Percentiles rank a stretch among this genome's conserved stretches.
phyloP scores from a whole-genome alignment of 2,888 invertebrate species.

The Yponomeuta plumbellus region DNA sequence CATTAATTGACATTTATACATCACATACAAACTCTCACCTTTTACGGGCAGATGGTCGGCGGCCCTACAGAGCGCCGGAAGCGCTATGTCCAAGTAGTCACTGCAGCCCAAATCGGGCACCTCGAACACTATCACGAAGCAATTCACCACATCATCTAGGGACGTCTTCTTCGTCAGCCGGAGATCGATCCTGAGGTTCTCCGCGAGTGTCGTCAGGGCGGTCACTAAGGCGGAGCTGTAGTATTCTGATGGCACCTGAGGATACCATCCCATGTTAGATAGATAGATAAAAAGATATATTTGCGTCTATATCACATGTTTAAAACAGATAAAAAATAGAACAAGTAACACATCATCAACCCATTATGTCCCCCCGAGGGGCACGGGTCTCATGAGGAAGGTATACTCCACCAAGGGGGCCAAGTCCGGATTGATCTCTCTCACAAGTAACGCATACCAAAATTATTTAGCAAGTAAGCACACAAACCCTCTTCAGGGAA shows the following conservation, averaged over 20 bases:
- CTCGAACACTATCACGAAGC: slow-evolving; percentile 85
- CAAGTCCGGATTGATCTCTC: too few species aligned
- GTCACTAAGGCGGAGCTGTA: slow-evolving; percentile 82
- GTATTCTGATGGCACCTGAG: slow-evolving; percentile 64
- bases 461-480: too few species aligned
- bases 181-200: slow-evolving; percentile 83
- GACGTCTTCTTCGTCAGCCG: slow-evolving; percentile 70
- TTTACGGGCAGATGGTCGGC: slow-evolving; percentile 83
- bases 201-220: slow-evolving; percentile 83
- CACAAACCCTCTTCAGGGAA: too few species aligned
- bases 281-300: too few species aligned
- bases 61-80: slow-evolving; percentile 87
- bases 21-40: slow-evolving; percentile 37
- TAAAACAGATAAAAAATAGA: too few species aligned
- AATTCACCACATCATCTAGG: slow-evolving; percentile 77
- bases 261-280: background rate
- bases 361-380: too few species aligned
- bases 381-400: too few species aligned
- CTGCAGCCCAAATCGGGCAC: slow-evolving; percentile 84
- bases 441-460: too few species aligned
- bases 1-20: too few species aligned
- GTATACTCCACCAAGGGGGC: too few species aligned
- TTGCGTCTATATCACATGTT: too few species aligned
- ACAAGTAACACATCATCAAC: too few species aligned
- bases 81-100: slow-evolving; percentile 88